Conservation (phyloP, 2,797 vertebrate species). For the Coregonus ussuriensis region DNA sequence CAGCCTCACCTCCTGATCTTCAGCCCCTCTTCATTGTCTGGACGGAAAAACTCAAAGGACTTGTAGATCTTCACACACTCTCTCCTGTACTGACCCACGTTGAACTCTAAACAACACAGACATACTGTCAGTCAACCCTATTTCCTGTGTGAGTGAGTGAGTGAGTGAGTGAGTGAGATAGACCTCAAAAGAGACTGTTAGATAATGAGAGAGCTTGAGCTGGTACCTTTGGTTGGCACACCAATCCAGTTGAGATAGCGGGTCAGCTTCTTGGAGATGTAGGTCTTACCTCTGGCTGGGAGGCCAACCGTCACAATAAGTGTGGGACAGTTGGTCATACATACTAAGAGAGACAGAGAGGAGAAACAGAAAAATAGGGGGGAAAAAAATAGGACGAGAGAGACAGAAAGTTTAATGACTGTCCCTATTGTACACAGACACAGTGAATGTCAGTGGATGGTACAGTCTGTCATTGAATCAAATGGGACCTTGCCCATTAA, state of each 20-base stretch:
- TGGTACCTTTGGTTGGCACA: conserved; percentile 89
- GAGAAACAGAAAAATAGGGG: not conserved
- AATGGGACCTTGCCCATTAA: not conserved
- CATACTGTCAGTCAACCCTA: not conserved
- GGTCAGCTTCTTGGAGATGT: conserved; percentile 97
- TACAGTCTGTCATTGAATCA: not conserved
- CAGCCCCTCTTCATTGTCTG: conserved; percentile 93
- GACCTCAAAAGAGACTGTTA: conserved; percentile 62
- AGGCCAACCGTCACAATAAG: conserved; percentile 96
- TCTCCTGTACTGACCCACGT: conserved; percentile 94
- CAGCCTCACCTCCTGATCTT: conserved; percentile 92
- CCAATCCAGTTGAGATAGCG: conserved; percentile 98
- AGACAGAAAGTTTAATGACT: conserved; percentile 17
- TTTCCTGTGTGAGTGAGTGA: not conserved
- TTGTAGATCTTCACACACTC: conserved; percentile 92
- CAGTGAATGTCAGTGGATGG: not conserved
- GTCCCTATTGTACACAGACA: not conserved
- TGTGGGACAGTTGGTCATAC: conserved; percentile 95
- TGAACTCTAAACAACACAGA: conserved; percentile 84
- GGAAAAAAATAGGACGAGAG: too few relatives aligned
- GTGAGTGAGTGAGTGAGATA: conserved; percentile 63
- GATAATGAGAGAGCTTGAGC: not conserved
- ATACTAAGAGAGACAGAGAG: conserved; percentile 72
- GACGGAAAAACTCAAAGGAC: conserved; percentile 95
- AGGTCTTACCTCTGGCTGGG: conserved; percentile 95